Conservation (phyloP, 2,797 vertebrate genomes). For the Aldrovandia affinis region DNA sequence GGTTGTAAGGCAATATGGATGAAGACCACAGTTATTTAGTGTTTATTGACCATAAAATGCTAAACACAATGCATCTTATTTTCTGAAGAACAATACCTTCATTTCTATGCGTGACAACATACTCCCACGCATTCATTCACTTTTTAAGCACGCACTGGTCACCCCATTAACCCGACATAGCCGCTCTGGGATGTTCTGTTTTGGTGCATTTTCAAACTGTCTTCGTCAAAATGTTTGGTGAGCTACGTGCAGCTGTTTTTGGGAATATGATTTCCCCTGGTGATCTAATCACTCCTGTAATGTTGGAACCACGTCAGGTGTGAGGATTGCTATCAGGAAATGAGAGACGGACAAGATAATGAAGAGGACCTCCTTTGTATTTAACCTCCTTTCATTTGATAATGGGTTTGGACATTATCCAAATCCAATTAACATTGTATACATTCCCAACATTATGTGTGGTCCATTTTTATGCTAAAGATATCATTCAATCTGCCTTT, state of each 20-base stretch:
- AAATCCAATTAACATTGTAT: not conserved
- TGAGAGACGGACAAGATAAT: not conserved
- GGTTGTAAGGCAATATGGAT: too few relatives aligned
- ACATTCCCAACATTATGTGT: not conserved
- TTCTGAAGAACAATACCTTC: too few relatives aligned
- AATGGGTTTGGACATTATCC: slow-evolving; percentile 7
- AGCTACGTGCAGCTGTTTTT: not conserved
- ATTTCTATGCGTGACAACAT: not conserved
- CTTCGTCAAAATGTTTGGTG: not conserved
- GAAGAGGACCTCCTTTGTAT: not conserved
- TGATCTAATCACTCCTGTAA: not conserved
- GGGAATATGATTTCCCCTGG: not conserved
- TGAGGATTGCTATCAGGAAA: not conserved
- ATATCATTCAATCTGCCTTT: not conserved
- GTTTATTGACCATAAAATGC: too few relatives aligned
- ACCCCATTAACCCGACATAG: not conserved
- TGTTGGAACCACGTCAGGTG: not conserved
- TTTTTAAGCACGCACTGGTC: not conserved
- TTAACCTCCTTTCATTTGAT: not conserved
- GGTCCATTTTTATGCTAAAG: not conserved
- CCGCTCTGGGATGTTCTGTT: not conserved
- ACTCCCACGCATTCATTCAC: not conserved
- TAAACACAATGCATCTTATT: too few relatives aligned
- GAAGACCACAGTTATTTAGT: too few relatives aligned
- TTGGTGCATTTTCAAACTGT: not conserved